phyloP scores from a whole-genome alignment of 1,140 invertebrate genomes.

The Anastrepha ludens region DNA sequence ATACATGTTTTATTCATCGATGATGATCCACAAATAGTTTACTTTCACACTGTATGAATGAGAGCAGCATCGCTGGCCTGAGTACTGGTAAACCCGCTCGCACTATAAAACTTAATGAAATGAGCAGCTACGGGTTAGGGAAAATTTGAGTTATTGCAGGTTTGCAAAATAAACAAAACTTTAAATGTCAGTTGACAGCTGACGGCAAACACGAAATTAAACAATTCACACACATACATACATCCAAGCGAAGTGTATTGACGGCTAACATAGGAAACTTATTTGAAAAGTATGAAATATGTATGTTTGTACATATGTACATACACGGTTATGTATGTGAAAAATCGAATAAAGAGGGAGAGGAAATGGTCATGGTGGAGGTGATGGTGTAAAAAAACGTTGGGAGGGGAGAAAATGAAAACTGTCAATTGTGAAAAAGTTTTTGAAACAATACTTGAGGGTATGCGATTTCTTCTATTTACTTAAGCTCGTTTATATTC shows the following conservation, averaged over 20 bases:
- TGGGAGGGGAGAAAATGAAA: background rate
- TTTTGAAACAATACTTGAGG: background rate
- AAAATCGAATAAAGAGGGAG: too few species aligned
- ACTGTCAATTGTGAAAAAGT: constrained; percentile 7
- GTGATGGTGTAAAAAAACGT: background rate
- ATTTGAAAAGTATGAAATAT: too few species aligned
- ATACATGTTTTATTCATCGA: background rate
- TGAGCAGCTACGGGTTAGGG: too few species aligned
- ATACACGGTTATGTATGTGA: too few species aligned
- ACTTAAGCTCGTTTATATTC: too few species aligned
- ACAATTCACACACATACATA: background rate
- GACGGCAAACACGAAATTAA: background rate
- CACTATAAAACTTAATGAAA: too few species aligned
- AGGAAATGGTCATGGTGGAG: background rate
- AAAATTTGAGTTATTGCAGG: background rate
- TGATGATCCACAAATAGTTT: too few species aligned
- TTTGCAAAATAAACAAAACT: background rate
- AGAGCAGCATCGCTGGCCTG: too few species aligned
- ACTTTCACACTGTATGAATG: too few species aligned
- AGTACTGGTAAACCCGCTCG: too few species aligned
- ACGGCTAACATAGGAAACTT: too few species aligned
- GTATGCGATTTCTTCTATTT: background rate
- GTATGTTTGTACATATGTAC: too few species aligned
- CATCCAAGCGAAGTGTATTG: background rate
- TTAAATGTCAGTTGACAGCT: background rate